Evolutionary conservation across 2,113 vertebrate species (phyloP).

Genomic region (Laticauda colubrina): DNA sequence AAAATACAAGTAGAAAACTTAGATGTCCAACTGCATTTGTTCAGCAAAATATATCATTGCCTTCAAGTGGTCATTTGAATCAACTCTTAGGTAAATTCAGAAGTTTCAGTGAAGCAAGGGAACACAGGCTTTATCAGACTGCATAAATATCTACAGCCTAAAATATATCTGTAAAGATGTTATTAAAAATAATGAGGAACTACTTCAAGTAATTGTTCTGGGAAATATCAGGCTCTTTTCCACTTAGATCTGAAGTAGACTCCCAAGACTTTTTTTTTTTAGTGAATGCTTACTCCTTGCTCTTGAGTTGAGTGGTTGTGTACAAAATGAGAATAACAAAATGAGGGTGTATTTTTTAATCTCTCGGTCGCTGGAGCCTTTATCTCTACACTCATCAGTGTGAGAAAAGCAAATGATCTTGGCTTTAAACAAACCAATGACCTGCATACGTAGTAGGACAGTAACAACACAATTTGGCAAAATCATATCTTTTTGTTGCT

Average conservation of each 20-base stretch:
- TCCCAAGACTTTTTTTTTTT: background rate
- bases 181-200: background rate
- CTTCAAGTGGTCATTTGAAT: background rate
- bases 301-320: background rate
- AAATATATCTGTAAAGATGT: background rate
- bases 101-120: background rate
- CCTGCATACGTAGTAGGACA: constrained; percentile 26
- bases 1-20: background rate
- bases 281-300: background rate
- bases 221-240: background rate
- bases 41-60: background rate
- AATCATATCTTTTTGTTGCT: background rate
- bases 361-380: constrained; percentile 44
- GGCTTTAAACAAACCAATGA: constrained; percentile 18
- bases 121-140: background rate
- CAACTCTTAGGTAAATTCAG: background rate
- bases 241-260: background rate
- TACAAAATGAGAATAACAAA: background rate
- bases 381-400: constrained; percentile 23
- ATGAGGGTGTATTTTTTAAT: background rate
- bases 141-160: background rate
- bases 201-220: background rate
- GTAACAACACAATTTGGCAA: constrained; percentile 9
- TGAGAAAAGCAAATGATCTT: constrained; percentile 54
- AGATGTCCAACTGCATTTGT: background rate